A percentile compares a stretch with the other conserved stretches of the same genome.
phyloP scores from a whole-genome alignment of 2,113 vertebrate genomes.

The Macrotus californicus region DNA sequence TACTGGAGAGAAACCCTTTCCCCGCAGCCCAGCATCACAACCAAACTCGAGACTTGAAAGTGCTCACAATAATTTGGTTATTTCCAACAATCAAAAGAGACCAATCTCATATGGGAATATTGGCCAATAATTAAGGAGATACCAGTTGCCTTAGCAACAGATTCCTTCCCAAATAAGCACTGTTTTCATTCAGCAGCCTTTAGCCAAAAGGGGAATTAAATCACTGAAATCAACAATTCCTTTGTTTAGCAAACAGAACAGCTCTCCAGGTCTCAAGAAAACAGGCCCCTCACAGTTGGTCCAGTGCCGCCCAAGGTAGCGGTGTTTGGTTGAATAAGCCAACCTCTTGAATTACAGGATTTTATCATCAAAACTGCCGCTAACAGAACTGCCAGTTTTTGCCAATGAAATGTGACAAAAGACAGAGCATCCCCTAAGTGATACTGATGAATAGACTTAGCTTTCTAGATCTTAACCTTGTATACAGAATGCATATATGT shows the following conservation, averaged over 20 bases:
- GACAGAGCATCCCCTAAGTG: slow-evolving; percentile 51
- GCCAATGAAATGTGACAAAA: slow-evolving; percentile 60
- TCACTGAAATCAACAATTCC: slow-evolving; percentile 72
- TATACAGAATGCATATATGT: background rate
- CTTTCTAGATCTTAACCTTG: slow-evolving; percentile 11
- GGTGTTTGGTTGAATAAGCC: slow-evolving; percentile 57
- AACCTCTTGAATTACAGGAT: slow-evolving; percentile 64
- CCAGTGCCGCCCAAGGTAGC: slow-evolving; percentile 53
- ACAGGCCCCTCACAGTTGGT: slow-evolving; percentile 62
- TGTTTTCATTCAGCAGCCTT: slow-evolving; percentile 69
- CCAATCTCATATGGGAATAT: slow-evolving; percentile 68
- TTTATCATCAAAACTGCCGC: slow-evolving; percentile 65
- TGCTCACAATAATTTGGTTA: slow-evolving; percentile 57
- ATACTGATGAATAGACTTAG: slow-evolving; percentile 49
- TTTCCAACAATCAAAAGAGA: slow-evolving; percentile 68
- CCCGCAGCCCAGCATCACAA: background rate
- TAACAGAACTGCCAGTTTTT: slow-evolving; percentile 55
- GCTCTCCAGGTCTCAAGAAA: slow-evolving; percentile 71
- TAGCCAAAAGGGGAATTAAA: slow-evolving; percentile 73
- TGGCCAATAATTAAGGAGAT: slow-evolving; percentile 74
- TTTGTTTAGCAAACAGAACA: slow-evolving; percentile 74
- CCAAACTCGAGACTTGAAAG: slow-evolving; percentile 60
- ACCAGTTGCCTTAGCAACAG: slow-evolving; percentile 76
- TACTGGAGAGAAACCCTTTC: background rate
- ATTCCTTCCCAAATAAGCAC: slow-evolving; percentile 73